Conservation (phyloP, 2,113 vertebrate genomes). For the Actinemys pallida region DNA sequence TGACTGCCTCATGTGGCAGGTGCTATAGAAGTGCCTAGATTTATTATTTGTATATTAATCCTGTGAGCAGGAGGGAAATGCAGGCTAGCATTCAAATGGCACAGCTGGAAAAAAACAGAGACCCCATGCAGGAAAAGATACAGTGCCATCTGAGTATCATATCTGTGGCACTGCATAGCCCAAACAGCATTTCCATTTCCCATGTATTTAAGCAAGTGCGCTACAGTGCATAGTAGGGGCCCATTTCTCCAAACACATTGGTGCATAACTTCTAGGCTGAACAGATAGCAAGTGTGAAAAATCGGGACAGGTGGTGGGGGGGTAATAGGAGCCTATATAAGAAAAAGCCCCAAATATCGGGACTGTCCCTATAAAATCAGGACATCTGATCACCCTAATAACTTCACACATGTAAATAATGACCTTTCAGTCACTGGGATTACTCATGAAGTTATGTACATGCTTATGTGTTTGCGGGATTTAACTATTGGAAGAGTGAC, state of each 20-base stretch:
- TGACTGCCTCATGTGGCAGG: background rate
- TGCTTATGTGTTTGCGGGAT: background rate
- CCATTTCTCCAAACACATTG: background rate
- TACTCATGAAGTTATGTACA: background rate
- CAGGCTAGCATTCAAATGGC: background rate
- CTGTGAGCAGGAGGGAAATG: background rate
- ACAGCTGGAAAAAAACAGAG: background rate
- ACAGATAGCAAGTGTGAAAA: no score
- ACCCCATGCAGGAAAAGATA: no score
- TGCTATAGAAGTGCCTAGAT: background rate
- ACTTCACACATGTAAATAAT: background rate
- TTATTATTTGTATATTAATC: background rate
- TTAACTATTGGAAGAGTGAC: background rate
- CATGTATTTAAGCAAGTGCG: background rate
- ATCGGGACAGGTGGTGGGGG: no score
- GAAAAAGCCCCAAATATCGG: no score
- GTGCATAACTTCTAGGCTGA: background rate
- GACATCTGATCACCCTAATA: background rate
- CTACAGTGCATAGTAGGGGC: background rate
- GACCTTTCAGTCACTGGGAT: constrained; percentile 33
- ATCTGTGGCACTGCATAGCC: background rate
- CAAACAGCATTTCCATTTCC: background rate
- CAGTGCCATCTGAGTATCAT: no score
- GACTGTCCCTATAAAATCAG: no score
- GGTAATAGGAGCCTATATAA: no score